Evolutionary conservation across 1,140 invertebrate genomes (phyloP), one percentile per base, ranked within the genome.

Genomic region (Philopotamus ludificatus): DNA sequence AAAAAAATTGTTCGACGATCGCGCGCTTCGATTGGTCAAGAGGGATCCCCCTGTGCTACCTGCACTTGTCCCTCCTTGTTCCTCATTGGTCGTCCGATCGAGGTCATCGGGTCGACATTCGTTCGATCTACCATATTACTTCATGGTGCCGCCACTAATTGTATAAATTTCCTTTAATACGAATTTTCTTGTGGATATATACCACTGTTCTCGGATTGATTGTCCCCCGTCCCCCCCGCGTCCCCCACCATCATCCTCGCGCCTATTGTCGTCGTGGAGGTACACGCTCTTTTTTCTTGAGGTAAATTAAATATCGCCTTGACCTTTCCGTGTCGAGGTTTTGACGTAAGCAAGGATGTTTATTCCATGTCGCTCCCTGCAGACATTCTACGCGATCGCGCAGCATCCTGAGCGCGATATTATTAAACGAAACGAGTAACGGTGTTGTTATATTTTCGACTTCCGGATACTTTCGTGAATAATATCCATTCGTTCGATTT

Each of bases 81-180:
- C 54, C 54, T 57, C 54, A 57, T 57, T 57, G 54, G 54, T 42
- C 39, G 54, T 57, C 39, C 23, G 54, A 60, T 60, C 57, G 57
- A 47, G 57, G 57, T 60, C 57, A 60, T 49, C 42, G 57, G 57
- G 57, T 60, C 57, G 57, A 47, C 57, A 57, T 57, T 57, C 54
- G 54, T 57, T 57, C 54, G 54, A 57, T 57, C 34, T 15, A 57
- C 54, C 54, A 21, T 57, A n/a, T n/a, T n/a, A n/a, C n/a, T n/a
- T n/a, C n/a, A n/a, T n/a, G n/a, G n/a, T 34, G 15, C 51, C 21
- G 51, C 23, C 51, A 54, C 51, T 54, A 54, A 54, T 54, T 54
- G 51, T 34, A 54, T 54, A 54, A 54, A 16, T 54, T 54, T 54
- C 41, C 51, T 54, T 54, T 15, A 2, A 21, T 2, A 16, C 2